Evolutionary conservation across 2,797 vertebrate species (phyloP).

Genomic region (Limosa lapponica): DNA sequence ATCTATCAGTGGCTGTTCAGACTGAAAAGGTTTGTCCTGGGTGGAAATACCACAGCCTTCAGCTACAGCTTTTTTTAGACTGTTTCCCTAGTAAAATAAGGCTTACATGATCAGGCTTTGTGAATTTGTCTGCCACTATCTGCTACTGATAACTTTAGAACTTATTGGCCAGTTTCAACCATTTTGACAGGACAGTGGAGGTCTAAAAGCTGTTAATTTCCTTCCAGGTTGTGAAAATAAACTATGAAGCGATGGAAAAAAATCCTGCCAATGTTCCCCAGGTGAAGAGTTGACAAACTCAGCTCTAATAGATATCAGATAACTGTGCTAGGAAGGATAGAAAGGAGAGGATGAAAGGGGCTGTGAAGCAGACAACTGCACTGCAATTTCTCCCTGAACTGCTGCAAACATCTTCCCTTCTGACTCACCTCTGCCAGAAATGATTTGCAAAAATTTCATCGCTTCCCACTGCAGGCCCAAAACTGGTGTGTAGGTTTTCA

Average conservation of each 20-base stretch:
- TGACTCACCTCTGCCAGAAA: background rate
- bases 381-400: background rate
- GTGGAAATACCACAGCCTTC: background rate
- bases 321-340: background rate
- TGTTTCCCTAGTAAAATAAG: background rate
- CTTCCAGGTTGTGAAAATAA: background rate
- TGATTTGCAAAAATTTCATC: background rate
- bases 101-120: background rate
- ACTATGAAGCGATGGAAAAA: background rate
- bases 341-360: background rate
- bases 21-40: background rate
- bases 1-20: background rate
- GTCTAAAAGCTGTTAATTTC: background rate
- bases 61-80: background rate
- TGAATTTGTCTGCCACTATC: background rate
- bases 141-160: background rate
- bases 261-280: background rate
- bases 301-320: background rate
- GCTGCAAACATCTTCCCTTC: background rate
- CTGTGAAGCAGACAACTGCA: background rate
- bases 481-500: background rate
- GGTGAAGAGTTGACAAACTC: background rate
- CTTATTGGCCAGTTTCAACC: background rate
- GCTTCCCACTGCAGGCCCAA: background rate
- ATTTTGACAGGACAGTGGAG: background rate